Evolutionary conservation across 2,113 vertebrate species (phyloP), one percentile per base, ranked within the genome.

Genomic region (Lepus europaeus): DNA sequence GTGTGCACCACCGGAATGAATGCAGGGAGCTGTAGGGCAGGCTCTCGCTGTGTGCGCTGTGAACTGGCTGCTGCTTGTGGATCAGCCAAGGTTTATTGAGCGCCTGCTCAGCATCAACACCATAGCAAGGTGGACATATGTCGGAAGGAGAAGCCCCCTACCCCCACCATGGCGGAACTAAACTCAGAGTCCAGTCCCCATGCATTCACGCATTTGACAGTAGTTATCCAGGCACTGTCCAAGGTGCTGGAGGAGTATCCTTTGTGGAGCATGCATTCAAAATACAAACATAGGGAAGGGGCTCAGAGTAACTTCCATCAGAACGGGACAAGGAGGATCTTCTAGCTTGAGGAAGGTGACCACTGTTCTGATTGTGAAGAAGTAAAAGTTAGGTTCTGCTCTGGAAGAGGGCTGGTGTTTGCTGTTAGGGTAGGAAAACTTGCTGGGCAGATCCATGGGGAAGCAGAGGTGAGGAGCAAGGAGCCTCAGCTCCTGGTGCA

Each of bases 1-100:
- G 0, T n/a, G 17, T 9, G 12, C 22, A 3, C 3, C 0, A 2
- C 27, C 19, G 7, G 56, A 56, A 19, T 19, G 56, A 56, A 19
- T 19, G 2, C 1, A 0, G 29, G 13, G 51, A 70, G 36, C 80
- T 23, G 31, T 68, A 0, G 0, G 0, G 33, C 31, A 27, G 63
- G 29, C 36, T 6, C 3, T 53, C 36, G 14, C 66, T 19, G 31
- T 74, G 19, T 51, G 5, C 20, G 19, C 13, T 51, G 11, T 9
- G 20, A 51, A 9, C 45, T 12, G 53, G 56, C 33, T 23, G 22
- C 27, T 72, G 9, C 5, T 27, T 6, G 1, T 81, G n/a, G 68
- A 31, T 66, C 73, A 12, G 39, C 78, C 72, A 31, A 27, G 29
- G n/a, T 73, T 39, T 31, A 23, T 29, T 56, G 51, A 92, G 17